phyloP scores from a whole-genome alignment of 53 echinoderm and acorn worm genomes.

The Henricia sp. region DNA sequence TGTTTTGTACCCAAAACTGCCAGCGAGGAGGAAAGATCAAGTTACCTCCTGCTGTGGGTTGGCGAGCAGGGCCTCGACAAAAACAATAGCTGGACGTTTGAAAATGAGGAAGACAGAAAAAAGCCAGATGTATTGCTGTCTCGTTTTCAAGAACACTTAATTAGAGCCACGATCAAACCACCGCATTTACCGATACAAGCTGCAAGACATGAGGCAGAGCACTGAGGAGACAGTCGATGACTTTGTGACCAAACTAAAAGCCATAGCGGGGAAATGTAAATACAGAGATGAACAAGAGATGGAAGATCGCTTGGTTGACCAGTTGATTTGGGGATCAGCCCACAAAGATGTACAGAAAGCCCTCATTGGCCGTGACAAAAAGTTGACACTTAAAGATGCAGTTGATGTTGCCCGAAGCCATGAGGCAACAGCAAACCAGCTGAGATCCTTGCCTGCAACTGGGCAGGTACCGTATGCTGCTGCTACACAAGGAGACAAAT shows the following conservation, averaged over 20 bases:
- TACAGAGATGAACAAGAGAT: no score
- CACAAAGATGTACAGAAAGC: neutral
- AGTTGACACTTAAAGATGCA: constrained; percentile 1
- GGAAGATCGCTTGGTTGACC: neutral
- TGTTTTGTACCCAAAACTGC: neutral
- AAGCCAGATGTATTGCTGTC: neutral
- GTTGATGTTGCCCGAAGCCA: constrained; percentile 19
- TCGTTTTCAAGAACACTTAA: constrained; percentile 14
- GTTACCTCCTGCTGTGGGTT: constrained; percentile 7
- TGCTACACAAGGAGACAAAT: neutral
- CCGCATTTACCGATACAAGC: constrained; percentile 21
- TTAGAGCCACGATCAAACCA: constrained; percentile 42
- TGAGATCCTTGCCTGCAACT: neutral
- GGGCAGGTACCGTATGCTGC: neutral
- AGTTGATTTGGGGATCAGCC: constrained; percentile 8
- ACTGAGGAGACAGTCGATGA: neutral
- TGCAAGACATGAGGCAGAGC: constrained; percentile 27
- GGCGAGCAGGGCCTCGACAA: neutral
- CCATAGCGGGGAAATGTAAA: no score
- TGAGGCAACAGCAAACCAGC: constrained; percentile 8
- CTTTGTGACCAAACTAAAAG: no score
- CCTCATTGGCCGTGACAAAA: constrained; percentile 4
- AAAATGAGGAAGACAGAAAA: constrained; percentile 6
- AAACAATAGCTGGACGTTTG: constrained; percentile 2
- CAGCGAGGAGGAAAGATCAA: constrained; percentile 8